A percentile compares a stretch with the other conserved stretches of the same genome.
Conservation (phyloP, 2,888 invertebrate species). For the Molorchus minor region DNA sequence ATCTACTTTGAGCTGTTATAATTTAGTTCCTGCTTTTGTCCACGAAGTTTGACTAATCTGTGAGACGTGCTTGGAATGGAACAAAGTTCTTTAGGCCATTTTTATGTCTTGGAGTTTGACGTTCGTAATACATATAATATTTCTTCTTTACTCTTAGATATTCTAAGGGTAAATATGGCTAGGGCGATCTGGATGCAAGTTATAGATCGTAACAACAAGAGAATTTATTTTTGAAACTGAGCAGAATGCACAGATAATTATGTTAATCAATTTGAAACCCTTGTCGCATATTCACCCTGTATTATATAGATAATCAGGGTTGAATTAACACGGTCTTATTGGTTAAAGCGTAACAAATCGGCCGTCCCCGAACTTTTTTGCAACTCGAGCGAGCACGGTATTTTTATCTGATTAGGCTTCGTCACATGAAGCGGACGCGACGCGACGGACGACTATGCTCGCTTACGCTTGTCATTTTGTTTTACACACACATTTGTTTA, state of each 20-base stretch:
- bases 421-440: no score
- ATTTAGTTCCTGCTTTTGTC: conserved; percentile 52
- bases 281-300: no score
- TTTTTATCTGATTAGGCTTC: conserved; percentile 53
- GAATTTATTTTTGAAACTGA: no score
- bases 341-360: conserved; percentile 12
- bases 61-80: conserved; percentile 49
- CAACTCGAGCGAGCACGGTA: conserved; percentile 44
- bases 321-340: conserved; percentile 7
- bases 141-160: no score
- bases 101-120: no score
- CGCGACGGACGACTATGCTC: conserved; percentile 49
- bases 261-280: no score
- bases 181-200: no score
- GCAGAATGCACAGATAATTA: no score
- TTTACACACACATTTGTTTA: conserved; percentile 54
- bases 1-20: conserved; percentile 54
- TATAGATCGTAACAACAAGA: no score
- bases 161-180: no score
- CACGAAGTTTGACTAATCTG: conserved; percentile 56
- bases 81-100: conserved; percentile 15
- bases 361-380: conserved; percentile 34
- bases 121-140: no score
- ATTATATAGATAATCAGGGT: no score
- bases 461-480: conserved; percentile 54